Evolutionary conservation across 2,888 invertebrate species (phyloP), one percentile per base, ranked within the genome.

Genomic region (Uloborus plumipes): DNA sequence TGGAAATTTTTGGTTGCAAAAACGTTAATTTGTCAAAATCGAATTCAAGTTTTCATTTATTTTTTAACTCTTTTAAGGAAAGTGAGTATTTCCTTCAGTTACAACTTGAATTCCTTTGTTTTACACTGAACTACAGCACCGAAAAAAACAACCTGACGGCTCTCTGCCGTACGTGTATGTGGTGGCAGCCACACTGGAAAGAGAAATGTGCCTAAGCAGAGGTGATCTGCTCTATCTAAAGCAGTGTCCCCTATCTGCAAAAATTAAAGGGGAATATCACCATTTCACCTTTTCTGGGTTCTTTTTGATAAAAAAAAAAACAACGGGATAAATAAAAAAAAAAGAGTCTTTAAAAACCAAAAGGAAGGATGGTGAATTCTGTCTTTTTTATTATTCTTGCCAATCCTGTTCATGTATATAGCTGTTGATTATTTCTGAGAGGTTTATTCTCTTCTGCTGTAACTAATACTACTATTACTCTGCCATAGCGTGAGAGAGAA

Each of bases 391-490:
- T 77, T 77, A 64, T 83, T 77, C 83, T 83, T 83, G 83, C 83
- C 77, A 75, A 77, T 83, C 83, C 83, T 84, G 84, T 84, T 84
- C 78, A 71, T 84, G 84, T 84, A 84, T 26, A 84, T 84, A 84
- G 79, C 79, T 84, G 84, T 84, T 84, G 84, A 79, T 79, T 59
- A 75, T 84, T 84, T 84, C 71, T 84, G 67, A 84, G 78, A 84
- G 78, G 79, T 84, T 84, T 84, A 84, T 84, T 84, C 84, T 84
- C 78, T 79, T 84, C 75, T 78, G 78, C 84, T 83, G 76, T 83
- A 76, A 77, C 71, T 16, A 59, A 77, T 83, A 83, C 71, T 75
- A 81, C 61, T 66, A 76, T 65, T 75, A 81, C 80, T 82, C 81
- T 77, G 83, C 83, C 83, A 83, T 83, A 83, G 77, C 47, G 73